Conservation (phyloP, 2,888 invertebrate species). For the Eupithecia centaureata region DNA sequence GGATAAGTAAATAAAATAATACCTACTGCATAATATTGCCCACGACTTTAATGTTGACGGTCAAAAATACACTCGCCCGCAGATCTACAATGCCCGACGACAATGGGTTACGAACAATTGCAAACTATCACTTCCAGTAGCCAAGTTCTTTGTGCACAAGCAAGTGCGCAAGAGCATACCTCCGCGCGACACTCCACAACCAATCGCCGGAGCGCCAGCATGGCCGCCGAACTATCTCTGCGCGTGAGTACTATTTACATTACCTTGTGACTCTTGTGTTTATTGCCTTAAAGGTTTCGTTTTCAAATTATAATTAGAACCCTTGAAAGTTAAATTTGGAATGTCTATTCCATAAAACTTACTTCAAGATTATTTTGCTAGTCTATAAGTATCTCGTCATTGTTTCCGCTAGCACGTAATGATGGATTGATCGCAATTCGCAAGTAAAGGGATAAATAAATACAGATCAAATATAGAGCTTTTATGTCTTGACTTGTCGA, state of each 20-base stretch:
- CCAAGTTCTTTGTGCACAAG: constrained; percentile 53
- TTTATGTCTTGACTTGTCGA: neutral
- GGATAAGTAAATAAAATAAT: too few relatives aligned
- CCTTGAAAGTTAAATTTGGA: neutral
- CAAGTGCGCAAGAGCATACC: constrained; percentile 61
- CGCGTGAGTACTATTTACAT: constrained; percentile 59
- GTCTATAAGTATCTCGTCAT: too few relatives aligned
- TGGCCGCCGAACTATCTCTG: constrained; percentile 62
- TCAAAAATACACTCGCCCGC: too few relatives aligned
- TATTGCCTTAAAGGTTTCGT: neutral
- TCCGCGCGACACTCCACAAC: constrained; percentile 67
- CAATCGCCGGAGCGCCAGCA: constrained; percentile 75
- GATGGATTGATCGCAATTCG: too few relatives aligned
- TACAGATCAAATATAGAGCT: neutral
- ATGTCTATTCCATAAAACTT: neutral
- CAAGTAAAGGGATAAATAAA: too few relatives aligned
- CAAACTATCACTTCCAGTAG: constrained; percentile 54
- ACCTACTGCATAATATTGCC: too few relatives aligned
- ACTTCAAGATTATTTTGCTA: neutral
- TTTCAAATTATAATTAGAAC: neutral
- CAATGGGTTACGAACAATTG: neutral
- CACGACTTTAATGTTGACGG: too few relatives aligned
- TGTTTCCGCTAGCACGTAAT: neutral
- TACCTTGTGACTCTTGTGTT: constrained; percentile 12
- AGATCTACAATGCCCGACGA: neutral